These are phyloP conservation scores for Cecidostiba fungosa DNA, from an alignment of 2,888 invertebrate genomes.

Conservation along the genomic window DNA sequence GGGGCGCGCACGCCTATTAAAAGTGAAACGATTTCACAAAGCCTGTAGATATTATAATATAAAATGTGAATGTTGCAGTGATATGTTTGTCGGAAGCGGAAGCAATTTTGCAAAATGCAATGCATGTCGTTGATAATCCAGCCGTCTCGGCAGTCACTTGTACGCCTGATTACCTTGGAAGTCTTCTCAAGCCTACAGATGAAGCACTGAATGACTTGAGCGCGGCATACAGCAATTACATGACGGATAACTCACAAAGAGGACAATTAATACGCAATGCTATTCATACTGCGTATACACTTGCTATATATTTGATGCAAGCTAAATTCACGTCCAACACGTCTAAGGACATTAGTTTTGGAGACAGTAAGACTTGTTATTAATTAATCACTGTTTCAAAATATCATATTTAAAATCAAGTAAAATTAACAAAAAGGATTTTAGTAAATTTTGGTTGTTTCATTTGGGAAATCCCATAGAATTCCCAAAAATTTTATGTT, in stretches of 20 bases:
- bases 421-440: not conserved
- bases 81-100: constrained; percentile 80
- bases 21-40: constrained; percentile 21
- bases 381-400: not conserved
- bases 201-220: constrained; percentile 76
- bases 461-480: not conserved
- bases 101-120: constrained; percentile 81
- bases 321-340: constrained; percentile 91
- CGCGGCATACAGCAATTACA: constrained; percentile 72
- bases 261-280: constrained; percentile 79
- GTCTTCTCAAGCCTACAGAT: constrained; percentile 80
- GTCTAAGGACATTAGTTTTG: constrained; percentile 85
- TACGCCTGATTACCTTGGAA: constrained; percentile 84
- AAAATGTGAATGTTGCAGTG: constrained; percentile 73
- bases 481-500: not conserved
- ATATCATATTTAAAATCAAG: not conserved
- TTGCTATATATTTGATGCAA: constrained; percentile 85
- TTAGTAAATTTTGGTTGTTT: not conserved
- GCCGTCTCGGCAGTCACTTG: constrained; percentile 85
- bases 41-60: not conserved
- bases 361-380: constrained; percentile 82
- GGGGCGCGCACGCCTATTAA: not conserved
- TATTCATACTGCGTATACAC: constrained; percentile 82
- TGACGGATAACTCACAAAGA: constrained; percentile 75
- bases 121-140: constrained; percentile 86